Evolutionary conservation across 2,797 vertebrate genomes (phyloP).

Genomic region (Basileuterus tristriatus): DNA sequence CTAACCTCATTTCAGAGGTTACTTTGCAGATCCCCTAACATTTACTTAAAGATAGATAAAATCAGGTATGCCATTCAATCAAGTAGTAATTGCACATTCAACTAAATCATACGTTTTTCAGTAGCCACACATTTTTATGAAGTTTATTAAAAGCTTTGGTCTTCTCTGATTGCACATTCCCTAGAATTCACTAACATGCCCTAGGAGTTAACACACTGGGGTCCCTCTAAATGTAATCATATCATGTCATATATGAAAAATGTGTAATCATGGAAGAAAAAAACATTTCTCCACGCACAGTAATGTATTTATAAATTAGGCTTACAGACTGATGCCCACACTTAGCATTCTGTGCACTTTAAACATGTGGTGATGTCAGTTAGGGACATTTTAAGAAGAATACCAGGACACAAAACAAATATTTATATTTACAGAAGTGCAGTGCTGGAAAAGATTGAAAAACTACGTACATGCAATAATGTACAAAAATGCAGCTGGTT

Average conservation of each 20-base stretch:
- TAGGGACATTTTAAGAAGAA: neutral
- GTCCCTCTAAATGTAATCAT: neutral
- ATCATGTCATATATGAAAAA: neutral
- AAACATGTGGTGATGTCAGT: neutral
- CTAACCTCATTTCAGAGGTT: neutral
- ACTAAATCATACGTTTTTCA: neutral
- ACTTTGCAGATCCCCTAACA: neutral
- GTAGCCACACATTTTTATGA: neutral
- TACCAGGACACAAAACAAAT: neutral
- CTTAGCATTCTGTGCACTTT: neutral
- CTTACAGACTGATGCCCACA: neutral
- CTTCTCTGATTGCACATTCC: neutral
- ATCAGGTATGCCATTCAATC: neutral
- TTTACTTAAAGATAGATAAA: neutral
- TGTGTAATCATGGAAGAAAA: neutral
- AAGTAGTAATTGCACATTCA: neutral
- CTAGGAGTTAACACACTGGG: neutral
- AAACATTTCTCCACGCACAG: accelerated
- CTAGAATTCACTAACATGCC: neutral
- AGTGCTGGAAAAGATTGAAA: neutral
- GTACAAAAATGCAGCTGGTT: neutral
- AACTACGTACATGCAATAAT: neutral
- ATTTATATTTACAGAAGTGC: neutral
- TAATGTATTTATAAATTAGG: neutral
- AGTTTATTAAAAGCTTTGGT: neutral